A percentile compares a stretch with the other conserved stretches of the same genome.
Evolutionary conservation across 2,797 vertebrate genomes (phyloP).

Genomic region (Oryzias sinensis): DNA sequence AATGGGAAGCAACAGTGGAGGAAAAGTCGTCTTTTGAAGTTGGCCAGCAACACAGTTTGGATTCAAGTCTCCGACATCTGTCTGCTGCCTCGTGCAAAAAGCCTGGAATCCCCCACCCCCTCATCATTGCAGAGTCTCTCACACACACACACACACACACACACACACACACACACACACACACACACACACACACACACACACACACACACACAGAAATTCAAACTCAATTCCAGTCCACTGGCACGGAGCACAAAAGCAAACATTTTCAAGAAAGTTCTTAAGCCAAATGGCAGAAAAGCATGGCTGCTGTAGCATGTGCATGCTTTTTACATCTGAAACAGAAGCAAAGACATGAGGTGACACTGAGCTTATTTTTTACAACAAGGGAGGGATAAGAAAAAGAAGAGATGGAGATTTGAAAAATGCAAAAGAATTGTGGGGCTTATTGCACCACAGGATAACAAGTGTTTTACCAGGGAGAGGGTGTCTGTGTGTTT

Average conservation of each 20-base stretch:
- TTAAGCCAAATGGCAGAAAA: conserved; percentile 60
- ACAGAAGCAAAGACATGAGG: conserved; percentile 47
- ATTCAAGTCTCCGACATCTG: conserved; percentile 71
- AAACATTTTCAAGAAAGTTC: conserved; percentile 54
- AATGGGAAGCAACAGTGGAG: conserved; percentile 60
- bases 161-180: too few relatives aligned
- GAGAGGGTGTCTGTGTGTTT: conserved; percentile 23
- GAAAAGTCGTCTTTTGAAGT: conserved; percentile 64
- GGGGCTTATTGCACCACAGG: conserved; percentile 33
- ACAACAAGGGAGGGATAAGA: conserved; percentile 42
- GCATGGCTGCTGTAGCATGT: conserved; percentile 28
- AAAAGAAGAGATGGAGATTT: conserved; percentile 46
- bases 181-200: too few relatives aligned
- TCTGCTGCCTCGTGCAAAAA: conserved; percentile 63
- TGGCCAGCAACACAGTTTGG: conserved; percentile 65
- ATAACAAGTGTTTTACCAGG: conserved; percentile 9
- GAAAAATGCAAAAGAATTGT: conserved; percentile 55
- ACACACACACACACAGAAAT: conserved; percentile 23
- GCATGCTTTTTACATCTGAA: conserved; percentile 15
- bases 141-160: conserved; percentile 28
- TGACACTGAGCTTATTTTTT: conserved; percentile 59
- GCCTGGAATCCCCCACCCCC: conserved; percentile 71
- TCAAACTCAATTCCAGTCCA: conserved; percentile 39
- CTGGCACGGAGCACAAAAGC: conserved; percentile 43
- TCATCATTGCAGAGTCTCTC: conserved; percentile 49